phyloP scores from a whole-genome alignment of 2,888 invertebrate genomes.

The Anoplius nigerrimus region DNA sequence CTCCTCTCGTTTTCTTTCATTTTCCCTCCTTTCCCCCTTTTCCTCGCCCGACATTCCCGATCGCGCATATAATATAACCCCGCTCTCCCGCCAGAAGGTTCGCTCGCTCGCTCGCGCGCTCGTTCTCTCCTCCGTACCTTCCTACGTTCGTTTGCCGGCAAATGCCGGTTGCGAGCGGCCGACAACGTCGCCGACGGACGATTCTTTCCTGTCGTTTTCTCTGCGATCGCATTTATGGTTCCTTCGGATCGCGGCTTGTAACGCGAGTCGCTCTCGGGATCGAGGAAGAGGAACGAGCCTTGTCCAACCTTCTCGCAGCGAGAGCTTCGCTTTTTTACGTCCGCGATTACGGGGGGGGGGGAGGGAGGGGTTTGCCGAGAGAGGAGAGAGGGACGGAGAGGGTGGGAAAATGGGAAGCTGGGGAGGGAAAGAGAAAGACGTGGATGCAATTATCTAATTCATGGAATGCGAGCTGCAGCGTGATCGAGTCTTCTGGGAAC shows the following conservation, averaged over 20 bases:
- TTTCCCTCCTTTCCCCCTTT: not conserved
- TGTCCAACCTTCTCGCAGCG: slow-evolving; percentile 5
- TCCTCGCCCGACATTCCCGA: not conserved
- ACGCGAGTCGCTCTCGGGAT: slow-evolving; percentile 16
- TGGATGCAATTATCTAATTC: slow-evolving; percentile 47
- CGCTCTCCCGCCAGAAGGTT: not conserved
- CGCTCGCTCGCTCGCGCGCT: not conserved
- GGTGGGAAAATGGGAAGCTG: not conserved
- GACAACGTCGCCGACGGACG: not conserved
- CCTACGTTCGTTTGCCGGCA: no score
- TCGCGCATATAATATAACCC: slow-evolving; percentile 2
- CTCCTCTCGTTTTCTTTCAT: no score
- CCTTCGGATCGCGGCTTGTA: slow-evolving; percentile 24
- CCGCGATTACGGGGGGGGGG: slow-evolving; percentile 17
- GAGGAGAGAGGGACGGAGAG: not conserved
- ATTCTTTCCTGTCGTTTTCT: slow-evolving; percentile 33
- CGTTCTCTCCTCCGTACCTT: no score
- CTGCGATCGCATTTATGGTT: slow-evolving; percentile 36
- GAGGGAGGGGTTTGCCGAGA: not conserved
- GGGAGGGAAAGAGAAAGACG: slow-evolving; percentile 14
- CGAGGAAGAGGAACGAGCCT: slow-evolving; percentile 45
- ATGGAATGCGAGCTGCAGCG: slow-evolving; percentile 32
- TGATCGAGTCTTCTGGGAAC: slow-evolving; percentile 39
- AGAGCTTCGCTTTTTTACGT: slow-evolving; percentile 35
- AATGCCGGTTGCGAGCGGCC: not conserved